These are phyloP conservation scores for Zaprionus capensis DNA, from an alignment of 1,140 invertebrate species.

Conservation along the genomic window DNA sequence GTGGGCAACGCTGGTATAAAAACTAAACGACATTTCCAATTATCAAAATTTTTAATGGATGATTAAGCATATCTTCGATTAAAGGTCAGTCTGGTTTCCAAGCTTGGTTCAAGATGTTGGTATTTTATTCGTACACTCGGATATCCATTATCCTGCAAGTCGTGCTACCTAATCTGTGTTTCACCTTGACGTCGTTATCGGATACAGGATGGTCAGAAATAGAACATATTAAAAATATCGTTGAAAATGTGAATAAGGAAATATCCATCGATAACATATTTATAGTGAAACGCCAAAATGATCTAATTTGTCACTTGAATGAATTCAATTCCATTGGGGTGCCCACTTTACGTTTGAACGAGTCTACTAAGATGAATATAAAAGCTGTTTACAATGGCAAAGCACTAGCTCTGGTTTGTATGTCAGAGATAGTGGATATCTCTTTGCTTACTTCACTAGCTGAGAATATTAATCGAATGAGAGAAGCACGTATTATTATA, in stretches of 20 bases:
- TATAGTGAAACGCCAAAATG: conserved; percentile 1
- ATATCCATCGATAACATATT: conserved; percentile 16
- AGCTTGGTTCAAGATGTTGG: neutral
- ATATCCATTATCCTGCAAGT: neutral
- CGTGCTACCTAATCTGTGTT: neutral
- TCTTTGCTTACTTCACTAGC: conserved; percentile 6
- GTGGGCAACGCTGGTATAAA: too few relatives aligned
- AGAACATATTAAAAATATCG: neutral
- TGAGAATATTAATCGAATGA: conserved; percentile 7
- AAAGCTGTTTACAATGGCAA: conserved; percentile 14
- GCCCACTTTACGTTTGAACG: conserved; percentile 6
- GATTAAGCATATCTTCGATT: neutral
- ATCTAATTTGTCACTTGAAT: neutral
- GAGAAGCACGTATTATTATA: conserved; percentile 17
- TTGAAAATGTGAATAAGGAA: neutral
- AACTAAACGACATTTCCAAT: neutral
- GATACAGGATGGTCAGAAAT: neutral
- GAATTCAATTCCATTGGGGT: neutral
- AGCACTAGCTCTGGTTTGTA: conserved; percentile 19
- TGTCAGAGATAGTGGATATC: neutral
- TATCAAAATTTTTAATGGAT: neutral
- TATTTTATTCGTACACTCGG: neutral
- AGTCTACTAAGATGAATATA: neutral
- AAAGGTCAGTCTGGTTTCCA: neutral
- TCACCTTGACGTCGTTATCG: neutral